These are phyloP conservation scores for Coregonus clupeaformis DNA, from an alignment of 2,113 vertebrate genomes.

Conservation along the genomic window DNA sequence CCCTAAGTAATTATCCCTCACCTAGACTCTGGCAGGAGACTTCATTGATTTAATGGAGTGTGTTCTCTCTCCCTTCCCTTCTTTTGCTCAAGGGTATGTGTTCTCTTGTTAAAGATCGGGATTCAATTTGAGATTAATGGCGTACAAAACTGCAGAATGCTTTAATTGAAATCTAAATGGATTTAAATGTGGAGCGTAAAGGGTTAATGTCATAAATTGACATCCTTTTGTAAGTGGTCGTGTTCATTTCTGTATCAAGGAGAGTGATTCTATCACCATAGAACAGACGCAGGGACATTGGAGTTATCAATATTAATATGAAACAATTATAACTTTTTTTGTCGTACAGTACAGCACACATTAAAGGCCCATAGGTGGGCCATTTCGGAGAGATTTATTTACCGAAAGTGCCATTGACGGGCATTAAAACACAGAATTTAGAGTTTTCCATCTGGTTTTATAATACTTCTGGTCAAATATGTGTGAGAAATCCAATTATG, in stretches of 20 bases:
- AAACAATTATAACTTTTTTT: conserved; percentile 13
- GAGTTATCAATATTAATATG: not conserved
- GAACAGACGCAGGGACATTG: not conserved
- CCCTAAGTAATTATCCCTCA: conserved; percentile 59
- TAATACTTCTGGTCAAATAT: conserved; percentile 42
- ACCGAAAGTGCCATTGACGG: conserved; percentile 18
- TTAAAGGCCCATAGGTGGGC: not conserved
- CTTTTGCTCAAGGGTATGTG: conserved; percentile 29
- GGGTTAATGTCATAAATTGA: not conserved
- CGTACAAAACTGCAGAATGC: not conserved
- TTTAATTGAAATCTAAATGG: not conserved
- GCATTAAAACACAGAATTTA: conserved; percentile 36
- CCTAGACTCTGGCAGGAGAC: conserved; percentile 54
- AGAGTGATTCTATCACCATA: not conserved
- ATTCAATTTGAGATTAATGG: conserved; percentile 33
- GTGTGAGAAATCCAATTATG: conserved; percentile 52
- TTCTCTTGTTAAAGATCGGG: conserved; percentile 36
- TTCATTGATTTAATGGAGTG: conserved; percentile 68
- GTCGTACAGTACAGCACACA: not conserved
- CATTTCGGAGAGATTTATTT: conserved; percentile 33
- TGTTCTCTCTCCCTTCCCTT: conserved; percentile 33
- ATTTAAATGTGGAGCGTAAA: not conserved
- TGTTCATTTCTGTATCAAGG: not conserved
- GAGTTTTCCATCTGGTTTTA: conserved; percentile 41
- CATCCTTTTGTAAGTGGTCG: not conserved